These are phyloP conservation scores for Venturia canescens DNA, from an alignment of 1,140 invertebrate species.

Conservation along the genomic window DNA sequence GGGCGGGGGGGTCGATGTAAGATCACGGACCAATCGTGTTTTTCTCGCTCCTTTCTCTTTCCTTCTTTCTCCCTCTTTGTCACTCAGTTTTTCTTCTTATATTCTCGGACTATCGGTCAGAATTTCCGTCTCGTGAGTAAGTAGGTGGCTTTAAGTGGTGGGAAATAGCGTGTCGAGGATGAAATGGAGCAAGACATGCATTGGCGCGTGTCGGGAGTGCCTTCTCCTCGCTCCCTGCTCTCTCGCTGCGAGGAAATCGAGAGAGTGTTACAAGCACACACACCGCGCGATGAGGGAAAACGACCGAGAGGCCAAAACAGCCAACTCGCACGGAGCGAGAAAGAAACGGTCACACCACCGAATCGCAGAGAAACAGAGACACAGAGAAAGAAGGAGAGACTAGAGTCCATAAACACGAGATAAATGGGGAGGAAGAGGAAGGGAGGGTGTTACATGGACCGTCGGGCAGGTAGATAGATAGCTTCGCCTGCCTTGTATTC, in stretches of 20 bases:
- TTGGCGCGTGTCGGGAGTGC: conserved; percentile 76
- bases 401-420: not conserved
- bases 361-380: conserved; percentile 41
- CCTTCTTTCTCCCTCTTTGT: not conserved
- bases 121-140: conserved; percentile 72
- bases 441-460: conserved; percentile 10
- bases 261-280: conserved; percentile 29
- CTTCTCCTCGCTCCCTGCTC: conserved; percentile 55
- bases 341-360: too few relatives aligned
- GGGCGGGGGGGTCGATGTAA: too few relatives aligned
- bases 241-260: not conserved
- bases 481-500: conserved; percentile 20
- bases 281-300: conserved; percentile 23
- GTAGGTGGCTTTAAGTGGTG: conserved; percentile 73
- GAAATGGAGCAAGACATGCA: conserved; percentile 76
- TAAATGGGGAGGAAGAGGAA: not conserved
- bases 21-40: too few relatives aligned
- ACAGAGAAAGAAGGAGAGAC: conserved; percentile 30
- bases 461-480: conserved; percentile 35
- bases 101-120: conserved; percentile 58
- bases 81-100: not conserved
- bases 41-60: not conserved
- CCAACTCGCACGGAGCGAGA: conserved; percentile 30
- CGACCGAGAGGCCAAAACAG: not conserved
- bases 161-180: conserved; percentile 66